Conservation (phyloP, 2,113 vertebrate species). For the Tachysurus fulvidraco region DNA sequence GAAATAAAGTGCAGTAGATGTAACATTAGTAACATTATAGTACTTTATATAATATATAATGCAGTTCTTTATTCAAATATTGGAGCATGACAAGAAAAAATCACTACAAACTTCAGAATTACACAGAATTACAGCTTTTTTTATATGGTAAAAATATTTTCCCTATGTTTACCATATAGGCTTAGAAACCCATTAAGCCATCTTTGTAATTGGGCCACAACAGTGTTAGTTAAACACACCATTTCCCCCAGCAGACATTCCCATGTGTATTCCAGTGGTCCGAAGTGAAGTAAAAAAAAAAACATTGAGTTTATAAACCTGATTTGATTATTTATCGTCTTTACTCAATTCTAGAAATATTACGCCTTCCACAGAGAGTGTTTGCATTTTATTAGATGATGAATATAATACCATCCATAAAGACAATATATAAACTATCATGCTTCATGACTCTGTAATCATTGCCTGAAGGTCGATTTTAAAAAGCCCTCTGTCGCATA, state of each 20-base stretch:
- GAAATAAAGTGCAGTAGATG: no score
- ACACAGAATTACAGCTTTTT: no score
- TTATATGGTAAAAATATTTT: neutral
- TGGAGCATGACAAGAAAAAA: no score
- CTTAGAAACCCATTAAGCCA: neutral
- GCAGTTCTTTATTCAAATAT: neutral
- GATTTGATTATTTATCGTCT: no score
- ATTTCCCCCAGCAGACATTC: slow-evolving; percentile 24
- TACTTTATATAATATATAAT: no score
- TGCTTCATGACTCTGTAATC: slow-evolving; percentile 49
- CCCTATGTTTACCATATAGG: neutral
- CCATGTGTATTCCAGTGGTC: neutral
- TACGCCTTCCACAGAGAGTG: slow-evolving; percentile 9
- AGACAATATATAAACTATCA: slow-evolving; percentile 49
- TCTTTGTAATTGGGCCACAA: slow-evolving; percentile 1
- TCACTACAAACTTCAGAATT: no score
- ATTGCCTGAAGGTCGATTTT: slow-evolving; percentile 50
- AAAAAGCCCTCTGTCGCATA: slow-evolving; percentile 35
- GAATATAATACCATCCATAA: slow-evolving; percentile 52
- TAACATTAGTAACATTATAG: no score
- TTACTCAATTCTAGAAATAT: slow-evolving; percentile 39
- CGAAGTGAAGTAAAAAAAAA: no score
- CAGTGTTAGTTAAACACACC: slow-evolving; percentile 33
- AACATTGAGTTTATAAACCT: no score
- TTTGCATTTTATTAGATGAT: slow-evolving; percentile 49